phyloP scores from a whole-genome alignment of 2,797 vertebrate genomes.

The Champsocephalus gunnari region DNA sequence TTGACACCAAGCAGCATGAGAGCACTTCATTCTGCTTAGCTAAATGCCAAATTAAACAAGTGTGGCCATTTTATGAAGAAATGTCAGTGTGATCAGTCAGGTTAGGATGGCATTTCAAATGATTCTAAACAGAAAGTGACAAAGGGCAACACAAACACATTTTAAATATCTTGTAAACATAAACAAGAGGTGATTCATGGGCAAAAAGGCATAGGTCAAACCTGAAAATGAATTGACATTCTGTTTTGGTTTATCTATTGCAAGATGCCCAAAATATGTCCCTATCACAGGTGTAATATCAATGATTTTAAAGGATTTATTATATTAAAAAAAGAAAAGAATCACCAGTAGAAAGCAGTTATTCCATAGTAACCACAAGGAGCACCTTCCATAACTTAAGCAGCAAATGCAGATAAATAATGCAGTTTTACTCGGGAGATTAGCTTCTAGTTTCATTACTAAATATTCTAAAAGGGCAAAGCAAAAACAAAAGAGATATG shows the following conservation, averaged over 20 bases:
- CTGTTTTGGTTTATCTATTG: conserved; percentile 55
- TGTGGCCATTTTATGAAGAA: conserved; percentile 33
- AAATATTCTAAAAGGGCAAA: conserved; percentile 56
- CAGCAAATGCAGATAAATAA: conserved; percentile 60
- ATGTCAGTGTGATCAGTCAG: conserved; percentile 24
- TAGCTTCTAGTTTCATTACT: conserved; percentile 43
- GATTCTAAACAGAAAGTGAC: conserved; percentile 18
- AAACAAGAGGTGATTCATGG: conserved; percentile 23
- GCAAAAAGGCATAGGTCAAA: conserved; percentile 19
- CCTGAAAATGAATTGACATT: conserved; percentile 38
- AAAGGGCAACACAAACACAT: conserved; percentile 29
- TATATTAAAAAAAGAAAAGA: conserved; percentile 4
- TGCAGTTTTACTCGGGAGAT: conserved; percentile 31
- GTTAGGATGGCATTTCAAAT: conserved; percentile 33
- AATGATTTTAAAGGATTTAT: conserved; percentile 18
- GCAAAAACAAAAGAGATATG: conserved; percentile 41
- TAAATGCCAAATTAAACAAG: conserved; percentile 51
- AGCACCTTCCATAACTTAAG: conserved; percentile 51
- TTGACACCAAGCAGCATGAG: conserved; percentile 76
- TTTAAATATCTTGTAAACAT: conserved; percentile 40
- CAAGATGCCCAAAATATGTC: conserved; percentile 29
- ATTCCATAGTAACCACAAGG: conserved; percentile 41
- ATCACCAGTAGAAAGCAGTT: conserved; percentile 20
- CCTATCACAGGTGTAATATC: conserved; percentile 24
- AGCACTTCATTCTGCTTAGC: conserved; percentile 62